Evolutionary conservation across 2,113 vertebrate species (phyloP), one percentile per base, ranked within the genome.

Genomic region (Sminthopsis crassicaudata): DNA sequence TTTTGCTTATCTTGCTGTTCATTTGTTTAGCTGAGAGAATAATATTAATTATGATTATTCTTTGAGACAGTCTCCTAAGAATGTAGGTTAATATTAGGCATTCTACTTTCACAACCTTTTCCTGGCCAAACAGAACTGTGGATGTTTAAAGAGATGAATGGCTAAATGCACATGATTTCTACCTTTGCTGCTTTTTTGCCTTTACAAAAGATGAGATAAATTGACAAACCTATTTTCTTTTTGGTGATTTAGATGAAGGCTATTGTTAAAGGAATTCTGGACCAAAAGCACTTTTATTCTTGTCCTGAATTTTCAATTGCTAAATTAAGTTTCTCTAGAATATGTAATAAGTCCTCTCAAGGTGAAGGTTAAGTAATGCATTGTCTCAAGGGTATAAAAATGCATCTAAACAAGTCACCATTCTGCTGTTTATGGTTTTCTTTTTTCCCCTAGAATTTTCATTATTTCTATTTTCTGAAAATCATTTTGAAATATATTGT

Each of bases 401-500:
- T 22, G 19, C 67, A 42, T 2, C 67, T 67, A 14, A 36, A 6
- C n/a, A 67, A 84, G 67, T 84, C 19, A 84, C 19, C 67, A 84
- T 42, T 84, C 19, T 42, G n/a, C 42, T 84, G 67, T 84, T 84
- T 84, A 16, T 3, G 22, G 67, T 16, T 76, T n/a, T 42, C n/a
- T 67, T 76, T 67, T 76, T 60, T 30, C 8, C 12, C 30, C n/a
- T 84, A 84, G 67, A 84, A 19, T 84, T 84, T 84, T n/a, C 60
- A 76, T 12, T 76, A 76, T 76, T 67, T 67, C 90, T 54, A 94
- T 50, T 9, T 94, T 26, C 57, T 91, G 94, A 91, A 26, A 95
- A 93, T 93, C 52, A 92, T 5, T 1, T 14, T 3, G 36, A 93
- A 60, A 90, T 19, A 96, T 0, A 94, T n/a, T 57, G 46, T 50